Base-by-base conservation (phyloP, 2,888 invertebrate genomes). In the Tipula lateralis region DNA sequence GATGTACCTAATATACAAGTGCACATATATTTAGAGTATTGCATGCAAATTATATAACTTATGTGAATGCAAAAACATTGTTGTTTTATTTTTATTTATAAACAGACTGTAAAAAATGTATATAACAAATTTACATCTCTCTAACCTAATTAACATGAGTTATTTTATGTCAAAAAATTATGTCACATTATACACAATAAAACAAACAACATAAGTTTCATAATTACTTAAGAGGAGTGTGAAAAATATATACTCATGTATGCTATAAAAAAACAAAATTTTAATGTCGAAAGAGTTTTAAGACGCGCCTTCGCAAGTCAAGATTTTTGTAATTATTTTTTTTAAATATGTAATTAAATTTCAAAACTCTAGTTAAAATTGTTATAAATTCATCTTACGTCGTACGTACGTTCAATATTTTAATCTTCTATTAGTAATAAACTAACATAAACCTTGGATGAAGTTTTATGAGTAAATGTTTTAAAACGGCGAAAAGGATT, bases 61-160 rank as follows among this genome's bases (percentile, higher is more conserved):
- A 44, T 16, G 3, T 16, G 19, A 1, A 16, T 50, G 9, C 24
- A 66, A 66, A 24, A 66, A 66, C 24, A 24, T 24, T 24, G 19
- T 7, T 66, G 19, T 19, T 9, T 66, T 66, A 66, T 9, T 19
- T 66, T 66, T 66, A 7, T 66, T 24, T 66, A 9, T 66, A 9
- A 9, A 66, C 19, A 44, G n/a, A 44, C 44, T 5, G 16, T 16
- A 16, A n/a, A 36, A 44, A 44, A 16, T 44, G 44, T 66, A 66
- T 66, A 19, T 66, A 66, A 66, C 66, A 66, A 66, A 66, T 66
- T 66, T 66, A 66, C 66, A 66, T 66, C 66, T 66, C 66, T 66
- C 66, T 66, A 66, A 66, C 66, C 66, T 66, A 66, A 66, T 66
- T 66, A 66, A 66, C 66, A 66, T 66, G 66, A 66, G 66, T 66